A percentile compares a stretch with the other conserved stretches of the same genome.
phyloP scores from a whole-genome alignment of 2,113 vertebrate species.

The human region GRCh38 chr1:174752001-174752500 shows the following conservation, averaged over 20 bases:
- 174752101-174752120: conserved; percentile 1
- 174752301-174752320: conserved; percentile 92
- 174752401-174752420: not conserved
- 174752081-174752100: not conserved
- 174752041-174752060: not conserved
- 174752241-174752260: not conserved
- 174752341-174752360: conserved; percentile 97
- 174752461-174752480: not conserved
- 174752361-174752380: not conserved
- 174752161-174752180: not conserved
- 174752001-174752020: not conserved
- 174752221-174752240: not conserved
- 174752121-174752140: not conserved
- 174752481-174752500: not conserved
- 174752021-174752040: not conserved
- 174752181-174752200: not conserved
- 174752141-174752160: not conserved
- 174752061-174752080: not conserved
- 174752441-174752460: not conserved
- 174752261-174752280: not conserved
- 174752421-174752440: not conserved
- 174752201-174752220: conserved; percentile 18
- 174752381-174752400: not conserved
- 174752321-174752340: conserved; percentile 97
- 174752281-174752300: conserved; percentile 51